These are phyloP conservation scores for Emydocephalus ijimae DNA, from an alignment of 2,113 vertebrate genomes.

Conservation along the genomic window DNA sequence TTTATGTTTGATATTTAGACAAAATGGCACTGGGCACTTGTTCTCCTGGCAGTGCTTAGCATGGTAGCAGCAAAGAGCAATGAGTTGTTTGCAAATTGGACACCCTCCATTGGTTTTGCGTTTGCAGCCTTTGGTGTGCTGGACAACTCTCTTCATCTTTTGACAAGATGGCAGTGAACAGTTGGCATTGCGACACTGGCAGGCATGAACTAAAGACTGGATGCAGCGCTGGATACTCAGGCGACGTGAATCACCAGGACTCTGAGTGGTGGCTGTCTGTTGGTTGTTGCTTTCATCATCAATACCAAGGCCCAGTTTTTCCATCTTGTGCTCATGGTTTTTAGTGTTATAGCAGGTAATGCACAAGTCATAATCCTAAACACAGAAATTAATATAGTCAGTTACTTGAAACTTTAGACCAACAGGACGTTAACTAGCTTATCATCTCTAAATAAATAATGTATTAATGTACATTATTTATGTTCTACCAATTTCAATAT, in stretches of 20 bases:
- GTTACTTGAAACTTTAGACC: background rate
- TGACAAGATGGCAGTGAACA: constrained; percentile 95
- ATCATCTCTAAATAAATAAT: background rate
- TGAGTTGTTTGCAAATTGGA: constrained; percentile 98
- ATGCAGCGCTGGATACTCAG: constrained; percentile 98
- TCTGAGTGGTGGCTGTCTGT: constrained; percentile 87
- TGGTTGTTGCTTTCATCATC: constrained; percentile 93
- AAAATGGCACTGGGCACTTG: constrained; percentile 98
- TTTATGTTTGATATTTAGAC: constrained; percentile 98
- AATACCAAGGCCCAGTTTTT: constrained; percentile 91
- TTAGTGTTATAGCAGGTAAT: constrained; percentile 97
- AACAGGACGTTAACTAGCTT: accelerated
- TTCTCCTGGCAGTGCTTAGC: constrained; percentile 99
- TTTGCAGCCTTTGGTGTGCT: constrained; percentile 96
- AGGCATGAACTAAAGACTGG: constrained; percentile 95
- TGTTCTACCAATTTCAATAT: constrained; percentile 12
- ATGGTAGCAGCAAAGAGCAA: constrained; percentile 96
- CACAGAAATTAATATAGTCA: background rate
- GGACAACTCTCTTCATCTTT: constrained; percentile 98
- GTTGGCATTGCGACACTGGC: constrained; percentile 97
- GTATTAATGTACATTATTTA: background rate
- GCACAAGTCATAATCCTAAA: constrained; percentile 95
- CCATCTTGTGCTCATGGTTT: constrained; percentile 98
- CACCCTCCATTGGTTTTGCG: constrained; percentile 96
- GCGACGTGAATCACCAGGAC: constrained; percentile 90